These are phyloP conservation scores for Eriosoma lanigerum DNA, from an alignment of 1,140 invertebrate genomes.

Conservation along the genomic window DNA sequence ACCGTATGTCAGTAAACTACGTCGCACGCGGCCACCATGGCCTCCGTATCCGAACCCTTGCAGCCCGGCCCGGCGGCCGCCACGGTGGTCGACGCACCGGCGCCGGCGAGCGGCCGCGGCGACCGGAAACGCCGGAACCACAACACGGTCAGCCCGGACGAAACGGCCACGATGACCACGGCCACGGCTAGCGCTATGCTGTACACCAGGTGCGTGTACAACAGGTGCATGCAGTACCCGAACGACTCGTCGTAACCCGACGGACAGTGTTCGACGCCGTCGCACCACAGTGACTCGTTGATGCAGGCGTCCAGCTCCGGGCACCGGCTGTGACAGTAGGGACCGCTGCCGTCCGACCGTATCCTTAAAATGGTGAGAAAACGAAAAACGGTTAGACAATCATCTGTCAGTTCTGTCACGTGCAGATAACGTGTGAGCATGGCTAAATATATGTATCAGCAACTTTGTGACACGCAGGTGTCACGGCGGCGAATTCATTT, in stretches of 20 bases:
- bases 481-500: too few species aligned
- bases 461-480: too few species aligned
- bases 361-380: neutral
- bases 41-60: constrained; percentile 54
- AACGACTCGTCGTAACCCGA: constrained; percentile 80
- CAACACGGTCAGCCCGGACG: constrained; percentile 39
- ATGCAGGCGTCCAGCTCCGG: constrained; percentile 86
- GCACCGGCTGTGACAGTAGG: constrained; percentile 76
- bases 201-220: constrained; percentile 73
- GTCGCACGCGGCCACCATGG: constrained; percentile 60
- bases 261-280: constrained; percentile 80
- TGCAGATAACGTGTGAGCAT: too few species aligned
- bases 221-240: constrained; percentile 68
- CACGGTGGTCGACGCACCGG: neutral
- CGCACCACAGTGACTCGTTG: constrained; percentile 84
- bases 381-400: neutral
- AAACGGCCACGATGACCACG: constrained; percentile 52
- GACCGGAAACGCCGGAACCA: constrained; percentile 21
- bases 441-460: too few species aligned
- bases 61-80: neutral
- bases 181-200: constrained; percentile 60
- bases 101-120: neutral
- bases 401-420: too few species aligned
- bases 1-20: constrained; percentile 87
- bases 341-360: neutral